Evolutionary conservation across 2,888 invertebrate species (phyloP).

Genomic region (Dicyrtomina minuta): DNA sequence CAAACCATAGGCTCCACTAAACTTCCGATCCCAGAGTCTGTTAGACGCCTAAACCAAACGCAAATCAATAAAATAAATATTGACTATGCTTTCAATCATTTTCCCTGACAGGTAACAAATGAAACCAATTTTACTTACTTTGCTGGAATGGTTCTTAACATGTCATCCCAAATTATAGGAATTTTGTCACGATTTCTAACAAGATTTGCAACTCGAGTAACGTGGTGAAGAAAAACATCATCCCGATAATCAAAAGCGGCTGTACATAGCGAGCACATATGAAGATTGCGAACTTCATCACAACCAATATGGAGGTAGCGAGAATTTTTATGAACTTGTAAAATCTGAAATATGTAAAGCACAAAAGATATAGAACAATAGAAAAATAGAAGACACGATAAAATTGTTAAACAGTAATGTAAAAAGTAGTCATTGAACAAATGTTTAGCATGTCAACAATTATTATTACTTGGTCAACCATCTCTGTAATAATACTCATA

Average conservation of each 20-base stretch:
- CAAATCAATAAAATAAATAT: neutral
- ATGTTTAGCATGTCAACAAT: no score
- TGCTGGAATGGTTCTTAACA: constrained; percentile 65
- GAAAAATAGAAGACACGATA: constrained; percentile 7
- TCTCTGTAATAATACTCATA: constrained; percentile 64
- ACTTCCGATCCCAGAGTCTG: constrained; percentile 66
- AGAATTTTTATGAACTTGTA: constrained; percentile 56
- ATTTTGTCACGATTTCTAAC: constrained; percentile 58
- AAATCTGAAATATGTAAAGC: constrained; percentile 54
- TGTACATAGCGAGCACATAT: constrained; percentile 65
- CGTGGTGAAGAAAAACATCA: constrained; percentile 68
- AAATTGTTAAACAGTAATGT: no score
- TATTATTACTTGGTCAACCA: constrained; percentile 68
- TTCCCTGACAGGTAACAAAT: neutral
- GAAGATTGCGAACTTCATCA: constrained; percentile 73
- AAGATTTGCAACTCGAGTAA: constrained; percentile 62
- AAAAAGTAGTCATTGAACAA: no score
- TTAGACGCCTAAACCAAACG: constrained; percentile 34
- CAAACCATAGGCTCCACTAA: constrained; percentile 76
- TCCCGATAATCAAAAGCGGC: constrained; percentile 56
- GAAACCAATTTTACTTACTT: constrained; percentile 42
- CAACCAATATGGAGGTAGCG: constrained; percentile 71
- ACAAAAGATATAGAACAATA: neutral
- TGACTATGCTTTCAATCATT: constrained; percentile 6
- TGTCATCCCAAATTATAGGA: constrained; percentile 86